Base-by-base conservation (phyloP, 2,888 invertebrate genomes). In the Epirrhoe alternata region DNA sequence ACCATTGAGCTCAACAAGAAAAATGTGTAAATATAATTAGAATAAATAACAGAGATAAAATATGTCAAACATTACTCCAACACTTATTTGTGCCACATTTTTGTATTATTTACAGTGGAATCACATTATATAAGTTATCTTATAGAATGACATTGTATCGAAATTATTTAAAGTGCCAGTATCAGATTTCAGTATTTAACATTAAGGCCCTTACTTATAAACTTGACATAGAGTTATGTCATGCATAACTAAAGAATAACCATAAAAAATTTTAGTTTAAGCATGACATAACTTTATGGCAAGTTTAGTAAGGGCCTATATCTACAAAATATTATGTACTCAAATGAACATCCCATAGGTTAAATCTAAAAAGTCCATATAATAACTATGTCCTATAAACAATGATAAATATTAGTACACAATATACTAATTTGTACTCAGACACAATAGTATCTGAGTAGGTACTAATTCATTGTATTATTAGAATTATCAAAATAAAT, bases 1-100 rank as follows among this genome's bases (percentile, higher is more conserved):
- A 74, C 68, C 73, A 68, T 68, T 78, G 75, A 77, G 78, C 77
- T 73, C 70, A 73, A 69, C 54, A 74, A 61, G 17, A 51, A 45
- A 64, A 73, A 74, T 42, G 68, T 72, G 68, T 75, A 73, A 72
- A 74, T 68, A 50, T 74, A 68, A 69, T 64, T 72, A 68, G 45
- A 68, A 69, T 63, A 61, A 74, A 74, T 74, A 74, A 76, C 70
- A 74, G 55, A 58, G 67, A 73, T 74, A 75, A 71, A 49, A 63
- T 68, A 52, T 49, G 17, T 49, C 7, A 60, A 54, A 59, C 47
- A 56, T 5, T 54, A 50, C 61, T 45, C 51, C 14, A 65, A 61
- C 53, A 66, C 35, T 30, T 61, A 59, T 69, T 62, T 69, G 62
- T 62, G 62, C 62, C 55, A 35, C 45, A 56, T 14, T 5, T 49